Percentiles rank a stretch among this genome's conserved stretches.
phyloP scores from a whole-genome alignment of 2,888 invertebrate species.

The Andrena praecox region DNA sequence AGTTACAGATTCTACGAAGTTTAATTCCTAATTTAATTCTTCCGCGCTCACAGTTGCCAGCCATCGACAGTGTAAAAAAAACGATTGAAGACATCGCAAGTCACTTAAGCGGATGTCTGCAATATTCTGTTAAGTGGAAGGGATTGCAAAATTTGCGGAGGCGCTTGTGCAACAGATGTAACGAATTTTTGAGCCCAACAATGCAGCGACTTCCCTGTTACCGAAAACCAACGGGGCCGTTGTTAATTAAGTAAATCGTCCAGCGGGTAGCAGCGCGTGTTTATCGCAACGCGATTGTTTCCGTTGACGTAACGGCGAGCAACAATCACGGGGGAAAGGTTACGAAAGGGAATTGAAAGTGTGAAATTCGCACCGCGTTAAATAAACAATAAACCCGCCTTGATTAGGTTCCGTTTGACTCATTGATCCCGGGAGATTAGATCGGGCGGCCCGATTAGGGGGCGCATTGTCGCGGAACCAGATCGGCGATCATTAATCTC shows the following conservation, averaged over 20 bases:
- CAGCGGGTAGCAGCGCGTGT: constrained; percentile 11
- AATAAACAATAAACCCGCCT: constrained; percentile 54
- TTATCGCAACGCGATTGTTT: constrained; percentile 48
- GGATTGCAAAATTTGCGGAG: too few relatives aligned
- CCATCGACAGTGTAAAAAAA: too few relatives aligned
- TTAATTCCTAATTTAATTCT: too few relatives aligned
- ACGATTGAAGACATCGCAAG: too few relatives aligned
- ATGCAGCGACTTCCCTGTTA: neutral
- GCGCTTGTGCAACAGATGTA: too few relatives aligned
- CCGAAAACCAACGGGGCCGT: constrained; percentile 8
- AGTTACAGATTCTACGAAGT: too few relatives aligned
- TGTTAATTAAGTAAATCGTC: constrained; percentile 27
- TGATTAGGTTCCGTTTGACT: constrained; percentile 57
- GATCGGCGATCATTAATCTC: constrained; percentile 42
- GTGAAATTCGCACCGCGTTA: constrained; percentile 59
- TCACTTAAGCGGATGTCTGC: too few relatives aligned
- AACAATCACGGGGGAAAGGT: constrained; percentile 49
- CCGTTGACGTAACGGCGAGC: constrained; percentile 49
- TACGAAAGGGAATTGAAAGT: constrained; percentile 62
- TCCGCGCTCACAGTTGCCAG: too few relatives aligned
- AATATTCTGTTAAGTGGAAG: too few relatives aligned
- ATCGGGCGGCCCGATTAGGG: constrained; percentile 27
- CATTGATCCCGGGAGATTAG: constrained; percentile 52
- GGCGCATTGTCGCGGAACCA: constrained; percentile 45
- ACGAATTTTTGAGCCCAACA: constrained; percentile 6